Percentiles rank a stretch among this genome's conserved stretches.
phyloP scores from a whole-genome alignment of 2,888 invertebrate genomes.

The Cylloceria caligata region DNA sequence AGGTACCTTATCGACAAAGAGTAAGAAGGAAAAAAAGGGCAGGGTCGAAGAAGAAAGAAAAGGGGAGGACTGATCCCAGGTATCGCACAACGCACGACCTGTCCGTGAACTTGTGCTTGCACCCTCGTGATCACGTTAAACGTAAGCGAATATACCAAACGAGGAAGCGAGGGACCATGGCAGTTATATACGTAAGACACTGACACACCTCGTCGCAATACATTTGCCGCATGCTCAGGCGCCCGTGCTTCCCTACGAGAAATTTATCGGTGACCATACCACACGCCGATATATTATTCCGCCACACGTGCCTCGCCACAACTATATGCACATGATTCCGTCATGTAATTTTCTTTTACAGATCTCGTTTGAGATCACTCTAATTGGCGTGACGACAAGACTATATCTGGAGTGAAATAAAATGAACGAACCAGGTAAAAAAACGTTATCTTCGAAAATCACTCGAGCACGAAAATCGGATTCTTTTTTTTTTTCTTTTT shows the following conservation, averaged over 20 bases:
- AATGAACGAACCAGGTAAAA: constrained; percentile 23
- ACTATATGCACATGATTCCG: constrained; percentile 2
- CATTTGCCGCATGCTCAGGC: constrained; percentile 40
- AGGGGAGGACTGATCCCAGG: constrained; percentile 53
- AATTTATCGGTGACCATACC: constrained; percentile 60
- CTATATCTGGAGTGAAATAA: constrained; percentile 48
- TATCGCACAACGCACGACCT: constrained; percentile 59
- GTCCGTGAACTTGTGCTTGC: constrained; percentile 69
- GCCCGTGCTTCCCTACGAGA: constrained; percentile 68
- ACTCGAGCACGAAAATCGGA: not conserved
- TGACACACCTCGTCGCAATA: constrained; percentile 29
- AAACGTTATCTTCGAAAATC: constrained; percentile 18
- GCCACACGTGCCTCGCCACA: constrained; percentile 10
- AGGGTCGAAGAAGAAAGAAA: constrained; percentile 1
- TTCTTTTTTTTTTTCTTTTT: not conserved
- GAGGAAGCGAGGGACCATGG: not conserved
- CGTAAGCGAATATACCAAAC: constrained; percentile 12
- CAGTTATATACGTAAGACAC: constrained; percentile 2
- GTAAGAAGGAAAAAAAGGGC: not conserved
- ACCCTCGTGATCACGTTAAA: constrained; percentile 56
- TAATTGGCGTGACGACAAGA: constrained; percentile 59
- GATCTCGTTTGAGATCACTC: constrained; percentile 34
- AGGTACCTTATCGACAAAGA: constrained; percentile 12
- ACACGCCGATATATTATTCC: constrained; percentile 37
- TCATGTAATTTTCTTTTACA: constrained; percentile 5